A percentile compares a stretch with the other conserved stretches of the same genome.
phyloP scores from a whole-genome alignment of 2,113 vertebrate genomes.

The Nyctibius bracteatus region DNA sequence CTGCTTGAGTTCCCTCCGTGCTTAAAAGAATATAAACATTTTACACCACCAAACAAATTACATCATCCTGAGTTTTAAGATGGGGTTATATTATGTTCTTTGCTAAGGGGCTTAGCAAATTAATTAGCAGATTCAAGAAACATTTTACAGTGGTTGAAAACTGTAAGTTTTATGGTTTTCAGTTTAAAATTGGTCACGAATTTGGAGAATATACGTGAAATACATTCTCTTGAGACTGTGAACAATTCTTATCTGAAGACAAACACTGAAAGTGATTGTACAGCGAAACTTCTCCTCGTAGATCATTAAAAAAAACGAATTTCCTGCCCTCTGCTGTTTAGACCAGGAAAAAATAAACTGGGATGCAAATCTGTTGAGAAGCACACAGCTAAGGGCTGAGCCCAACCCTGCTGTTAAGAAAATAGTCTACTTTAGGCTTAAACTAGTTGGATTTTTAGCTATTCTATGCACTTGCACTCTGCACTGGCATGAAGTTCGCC shows the following conservation, averaged over 20 bases:
- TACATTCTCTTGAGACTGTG: not conserved
- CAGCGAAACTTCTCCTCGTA: not conserved
- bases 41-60: not conserved
- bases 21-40: not conserved
- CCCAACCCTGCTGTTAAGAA: not conserved
- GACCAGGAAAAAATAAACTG: not conserved
- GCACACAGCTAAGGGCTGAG: not conserved
- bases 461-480: not conserved
- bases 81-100: not conserved
- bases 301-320: not conserved
- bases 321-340: constrained; percentile 14
- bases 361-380: not conserved
- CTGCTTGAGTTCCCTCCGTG: not conserved
- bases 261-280: not conserved
- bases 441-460: not conserved
- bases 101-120: not conserved
- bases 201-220: not conserved
- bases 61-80: not conserved
- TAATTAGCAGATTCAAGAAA: not conserved
- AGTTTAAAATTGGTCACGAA: not conserved
- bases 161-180: not conserved
- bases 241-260: not conserved
- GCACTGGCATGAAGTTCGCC: not conserved
- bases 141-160: not conserved
- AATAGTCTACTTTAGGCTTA: not conserved